phyloP scores from a whole-genome alignment of 2,888 invertebrate species.

The Osedax frankpressi region DNA sequence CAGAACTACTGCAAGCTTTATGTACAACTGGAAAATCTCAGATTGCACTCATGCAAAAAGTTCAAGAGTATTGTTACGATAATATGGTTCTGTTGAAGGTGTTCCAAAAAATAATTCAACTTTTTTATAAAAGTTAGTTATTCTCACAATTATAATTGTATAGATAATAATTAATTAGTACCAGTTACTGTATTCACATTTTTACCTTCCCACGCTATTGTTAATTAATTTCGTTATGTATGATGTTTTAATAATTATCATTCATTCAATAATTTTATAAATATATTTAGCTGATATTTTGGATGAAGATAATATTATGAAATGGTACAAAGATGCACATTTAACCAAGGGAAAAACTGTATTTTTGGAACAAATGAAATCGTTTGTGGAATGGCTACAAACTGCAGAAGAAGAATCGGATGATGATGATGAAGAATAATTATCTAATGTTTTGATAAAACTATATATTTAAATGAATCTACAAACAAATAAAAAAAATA shows the following conservation, averaged over 20 bases:
- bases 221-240: too few relatives aligned
- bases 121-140: constrained; percentile 78
- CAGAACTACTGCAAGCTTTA: constrained; percentile 72
- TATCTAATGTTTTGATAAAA: too few relatives aligned
- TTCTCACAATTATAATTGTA: background rate
- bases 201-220: too few relatives aligned
- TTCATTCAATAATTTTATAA: background rate
- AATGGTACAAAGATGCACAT: constrained; percentile 89
- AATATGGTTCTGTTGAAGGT: constrained; percentile 98
- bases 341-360: constrained; percentile 88
- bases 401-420: constrained; percentile 69
- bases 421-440: background rate
- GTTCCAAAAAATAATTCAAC: constrained; percentile 88
- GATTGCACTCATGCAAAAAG: constrained; percentile 64
- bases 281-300: constrained; percentile 63
- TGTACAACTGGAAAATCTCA: constrained; percentile 74
- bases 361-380: constrained; percentile 94
- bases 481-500: too few relatives aligned
- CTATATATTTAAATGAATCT: too few relatives aligned
- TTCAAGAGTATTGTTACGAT: constrained; percentile 94
- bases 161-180: background rate
- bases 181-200: too few relatives aligned
- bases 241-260: background rate
- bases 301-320: constrained; percentile 83
- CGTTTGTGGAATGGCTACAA: constrained; percentile 91